Evolutionary conservation across 2,113 vertebrate genomes (phyloP).

Genomic region (Sapayoa aenigma): DNA sequence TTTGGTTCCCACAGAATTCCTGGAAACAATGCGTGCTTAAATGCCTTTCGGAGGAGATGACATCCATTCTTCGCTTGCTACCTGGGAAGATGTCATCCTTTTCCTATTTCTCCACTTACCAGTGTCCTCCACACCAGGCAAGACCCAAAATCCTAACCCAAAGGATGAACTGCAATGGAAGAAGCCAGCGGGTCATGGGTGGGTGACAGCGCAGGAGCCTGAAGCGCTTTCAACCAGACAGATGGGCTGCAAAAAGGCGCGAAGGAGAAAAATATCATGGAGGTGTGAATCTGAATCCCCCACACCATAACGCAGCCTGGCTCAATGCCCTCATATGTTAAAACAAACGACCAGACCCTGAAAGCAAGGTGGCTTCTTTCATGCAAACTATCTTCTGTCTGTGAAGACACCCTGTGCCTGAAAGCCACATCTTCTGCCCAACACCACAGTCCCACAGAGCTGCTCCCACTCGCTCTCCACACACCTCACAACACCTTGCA

Average conservation of each 20-base stretch:
- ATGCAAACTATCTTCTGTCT: not conserved
- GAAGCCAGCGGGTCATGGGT: not conserved
- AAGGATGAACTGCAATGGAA: not conserved
- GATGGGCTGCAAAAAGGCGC: slow-evolving; percentile 8
- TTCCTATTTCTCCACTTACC: not conserved
- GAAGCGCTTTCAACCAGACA: slow-evolving; percentile 28
- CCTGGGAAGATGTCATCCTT: not conserved
- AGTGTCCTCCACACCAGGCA: not conserved
- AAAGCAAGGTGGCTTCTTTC: slow-evolving; percentile 36
- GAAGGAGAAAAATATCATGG: not conserved
- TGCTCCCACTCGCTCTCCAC: not conserved
- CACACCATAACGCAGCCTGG: slow-evolving; percentile 46
- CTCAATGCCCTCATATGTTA: slow-evolving; percentile 45
- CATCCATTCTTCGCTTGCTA: not conserved
- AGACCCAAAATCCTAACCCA: not conserved
- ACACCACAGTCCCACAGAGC: not conserved
- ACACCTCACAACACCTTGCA: not conserved
- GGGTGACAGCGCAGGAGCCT: not conserved
- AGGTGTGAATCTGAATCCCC: slow-evolving; percentile 48
- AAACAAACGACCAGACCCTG: not conserved
- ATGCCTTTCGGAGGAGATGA: not conserved
- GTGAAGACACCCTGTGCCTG: not conserved
- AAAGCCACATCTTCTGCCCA: not conserved
- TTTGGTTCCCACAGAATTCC: slow-evolving; percentile 11
- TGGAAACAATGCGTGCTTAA: not conserved